Percentiles rank a stretch among this genome's conserved stretches.
Conservation (phyloP, 1,140 invertebrate genomes). For the Ericerus pela region DNA sequence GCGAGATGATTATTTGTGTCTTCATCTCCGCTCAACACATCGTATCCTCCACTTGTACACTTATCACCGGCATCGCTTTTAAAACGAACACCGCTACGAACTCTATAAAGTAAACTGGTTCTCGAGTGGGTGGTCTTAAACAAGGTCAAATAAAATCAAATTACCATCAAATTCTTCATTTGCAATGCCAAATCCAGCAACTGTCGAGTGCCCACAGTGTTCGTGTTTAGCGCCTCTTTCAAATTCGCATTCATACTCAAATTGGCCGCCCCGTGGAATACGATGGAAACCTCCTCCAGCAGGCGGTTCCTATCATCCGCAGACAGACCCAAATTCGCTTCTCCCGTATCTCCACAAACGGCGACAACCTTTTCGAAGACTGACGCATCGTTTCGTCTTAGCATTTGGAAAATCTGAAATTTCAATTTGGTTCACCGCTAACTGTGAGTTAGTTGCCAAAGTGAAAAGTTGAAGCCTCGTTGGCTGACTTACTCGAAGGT, state of each 20-base stretch:
- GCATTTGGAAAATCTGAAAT: no score
- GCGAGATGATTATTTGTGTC: neutral
- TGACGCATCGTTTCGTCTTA: no score
- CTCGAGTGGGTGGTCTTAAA: no score
- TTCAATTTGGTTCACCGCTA: no score
- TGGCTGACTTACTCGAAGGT: conserved; percentile 30
- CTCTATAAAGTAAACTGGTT: no score
- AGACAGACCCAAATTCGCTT: conserved; percentile 73
- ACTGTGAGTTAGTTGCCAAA: no score
- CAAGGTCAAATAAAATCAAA: neutral
- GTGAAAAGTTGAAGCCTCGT: neutral
- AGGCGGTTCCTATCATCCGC: conserved; percentile 50
- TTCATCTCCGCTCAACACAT: neutral
- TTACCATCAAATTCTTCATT: conserved; percentile 49
- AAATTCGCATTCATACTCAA: conserved; percentile 81
- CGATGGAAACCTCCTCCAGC: conserved; percentile 43
- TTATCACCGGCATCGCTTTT: no score
- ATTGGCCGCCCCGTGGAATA: conserved; percentile 88
- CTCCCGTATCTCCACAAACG: conserved; percentile 79
- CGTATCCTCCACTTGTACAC: no score
- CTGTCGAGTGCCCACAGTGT: conserved; percentile 48
- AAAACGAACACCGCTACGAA: no score
- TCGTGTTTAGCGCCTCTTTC: conserved; percentile 44
- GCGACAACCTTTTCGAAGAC: conserved; percentile 70
- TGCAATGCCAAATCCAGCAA: conserved; percentile 45